These are phyloP conservation scores for Automeris io DNA, from an alignment of 2,888 invertebrate species.

Conservation along the genomic window DNA sequence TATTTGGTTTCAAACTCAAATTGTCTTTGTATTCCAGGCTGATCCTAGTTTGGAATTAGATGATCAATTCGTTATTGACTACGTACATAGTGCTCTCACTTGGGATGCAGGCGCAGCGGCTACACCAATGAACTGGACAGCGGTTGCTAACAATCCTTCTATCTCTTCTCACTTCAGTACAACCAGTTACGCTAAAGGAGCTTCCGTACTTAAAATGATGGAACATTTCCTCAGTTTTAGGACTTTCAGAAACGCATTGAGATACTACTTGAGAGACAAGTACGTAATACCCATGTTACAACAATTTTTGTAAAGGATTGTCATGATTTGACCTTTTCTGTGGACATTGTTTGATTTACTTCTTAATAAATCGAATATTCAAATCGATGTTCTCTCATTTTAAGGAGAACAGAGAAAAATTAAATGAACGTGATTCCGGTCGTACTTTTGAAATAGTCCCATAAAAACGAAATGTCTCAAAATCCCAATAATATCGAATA, in stretches of 20 bases:
- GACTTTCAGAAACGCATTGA: conserved; percentile 75
- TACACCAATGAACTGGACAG: conserved; percentile 66
- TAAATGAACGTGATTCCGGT: too few species aligned
- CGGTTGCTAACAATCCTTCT: conserved; percentile 71
- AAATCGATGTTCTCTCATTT: too few species aligned
- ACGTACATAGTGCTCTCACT: conserved; percentile 80
- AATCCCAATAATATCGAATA: too few species aligned
- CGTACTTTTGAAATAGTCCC: too few species aligned
- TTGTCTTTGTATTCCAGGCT: conserved; percentile 31
- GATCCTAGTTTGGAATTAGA: conserved; percentile 49
- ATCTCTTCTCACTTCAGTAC: conserved; percentile 79
- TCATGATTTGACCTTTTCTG: too few species aligned
- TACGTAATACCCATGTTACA: too few species aligned
- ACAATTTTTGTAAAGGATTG: too few species aligned
- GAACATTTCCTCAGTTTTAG: conserved; percentile 76
- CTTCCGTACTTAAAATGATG: conserved; percentile 80
- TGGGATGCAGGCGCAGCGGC: conserved; percentile 70
- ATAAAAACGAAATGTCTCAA: too few species aligned
- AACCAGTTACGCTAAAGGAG: conserved; percentile 84
- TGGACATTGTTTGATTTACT: too few species aligned
- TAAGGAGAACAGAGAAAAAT: too few species aligned
- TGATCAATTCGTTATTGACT: conserved; percentile 82
- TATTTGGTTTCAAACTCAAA: too few species aligned
- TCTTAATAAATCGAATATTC: too few species aligned
- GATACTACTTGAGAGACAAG: conserved; percentile 75